A percentile compares a stretch with the other conserved stretches of the same genome.
Conservation (phyloP, 23 tunicate species). For the Pegea sp. region DNA sequence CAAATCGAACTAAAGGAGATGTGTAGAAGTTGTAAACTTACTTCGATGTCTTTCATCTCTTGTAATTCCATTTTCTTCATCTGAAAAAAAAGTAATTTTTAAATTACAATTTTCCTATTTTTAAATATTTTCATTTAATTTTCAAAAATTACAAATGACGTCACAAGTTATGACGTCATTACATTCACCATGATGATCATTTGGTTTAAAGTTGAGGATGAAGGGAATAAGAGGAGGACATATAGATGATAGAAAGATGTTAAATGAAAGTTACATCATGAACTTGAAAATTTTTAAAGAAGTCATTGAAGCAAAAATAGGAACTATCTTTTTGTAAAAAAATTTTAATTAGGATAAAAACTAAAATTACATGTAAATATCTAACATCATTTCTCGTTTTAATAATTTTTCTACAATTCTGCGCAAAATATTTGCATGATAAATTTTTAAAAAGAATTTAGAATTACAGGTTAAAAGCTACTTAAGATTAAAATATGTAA, state of each 20-base stretch:
- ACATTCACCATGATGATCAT: constrained; percentile 1
- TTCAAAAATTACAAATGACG: too few species aligned
- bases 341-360: constrained; percentile 11
- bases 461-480: too few species aligned
- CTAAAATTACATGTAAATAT: neutral
- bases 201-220: constrained; percentile 2
- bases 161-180: too few species aligned
- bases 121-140: too few species aligned
- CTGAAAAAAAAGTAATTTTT: neutral
- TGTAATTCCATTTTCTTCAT: neutral
- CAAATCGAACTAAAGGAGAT: constrained; percentile 29
- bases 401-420: too few species aligned
- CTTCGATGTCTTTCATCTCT: neutral
- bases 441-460: too few species aligned
- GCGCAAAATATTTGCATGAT: too few species aligned
- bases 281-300: too few species aligned
- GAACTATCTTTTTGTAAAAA: constrained; percentile 36
- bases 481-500: too few species aligned
- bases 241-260: neutral
- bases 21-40: constrained; percentile 10
- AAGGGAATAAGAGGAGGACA: constrained; percentile 11
- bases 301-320: constrained; percentile 42
- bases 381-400: too few species aligned
- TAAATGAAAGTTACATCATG: neutral
- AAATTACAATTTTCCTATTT: too few species aligned